Evolutionary conservation across 2,888 invertebrate genomes (phyloP).

Genomic region (Metacarcinus magister): DNA sequence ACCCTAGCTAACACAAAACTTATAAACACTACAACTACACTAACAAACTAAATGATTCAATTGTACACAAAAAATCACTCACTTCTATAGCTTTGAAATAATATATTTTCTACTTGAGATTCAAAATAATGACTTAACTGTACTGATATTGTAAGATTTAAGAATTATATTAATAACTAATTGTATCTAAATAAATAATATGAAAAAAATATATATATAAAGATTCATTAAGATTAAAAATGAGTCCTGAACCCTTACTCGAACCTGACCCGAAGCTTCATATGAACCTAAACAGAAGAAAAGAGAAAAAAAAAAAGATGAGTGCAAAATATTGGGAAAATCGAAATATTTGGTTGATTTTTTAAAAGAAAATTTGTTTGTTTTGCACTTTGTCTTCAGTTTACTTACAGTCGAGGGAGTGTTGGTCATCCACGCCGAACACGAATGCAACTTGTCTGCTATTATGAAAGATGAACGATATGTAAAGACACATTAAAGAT

Average conservation of each 20-base stretch:
- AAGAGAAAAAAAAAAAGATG: not conserved
- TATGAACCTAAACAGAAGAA: not conserved
- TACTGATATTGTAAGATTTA: not conserved
- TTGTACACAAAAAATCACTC: not conserved
- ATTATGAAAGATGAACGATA: constrained; percentile 33
- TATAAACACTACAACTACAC: not conserved
- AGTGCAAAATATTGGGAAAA: not conserved
- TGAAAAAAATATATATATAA: not conserved
- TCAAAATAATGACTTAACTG: not conserved
- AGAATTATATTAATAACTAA: not conserved
- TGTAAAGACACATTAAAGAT: constrained; percentile 52
- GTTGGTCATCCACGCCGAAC: not conserved
- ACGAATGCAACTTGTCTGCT: not conserved
- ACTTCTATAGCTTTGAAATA: not conserved
- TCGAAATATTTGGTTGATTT: not conserved
- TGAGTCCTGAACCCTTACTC: not conserved
- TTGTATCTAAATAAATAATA: not conserved
- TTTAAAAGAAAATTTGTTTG: not conserved
- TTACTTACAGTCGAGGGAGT: not conserved
- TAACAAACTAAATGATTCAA: not conserved
- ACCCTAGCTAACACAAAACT: not conserved
- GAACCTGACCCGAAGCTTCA: constrained; percentile 36
- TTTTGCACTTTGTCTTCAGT: not conserved
- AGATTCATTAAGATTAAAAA: constrained; percentile 19
- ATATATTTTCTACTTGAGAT: not conserved